These are phyloP conservation scores for Proales similis DNA, from an alignment of 1,140 invertebrate species.

Conservation along the genomic window DNA sequence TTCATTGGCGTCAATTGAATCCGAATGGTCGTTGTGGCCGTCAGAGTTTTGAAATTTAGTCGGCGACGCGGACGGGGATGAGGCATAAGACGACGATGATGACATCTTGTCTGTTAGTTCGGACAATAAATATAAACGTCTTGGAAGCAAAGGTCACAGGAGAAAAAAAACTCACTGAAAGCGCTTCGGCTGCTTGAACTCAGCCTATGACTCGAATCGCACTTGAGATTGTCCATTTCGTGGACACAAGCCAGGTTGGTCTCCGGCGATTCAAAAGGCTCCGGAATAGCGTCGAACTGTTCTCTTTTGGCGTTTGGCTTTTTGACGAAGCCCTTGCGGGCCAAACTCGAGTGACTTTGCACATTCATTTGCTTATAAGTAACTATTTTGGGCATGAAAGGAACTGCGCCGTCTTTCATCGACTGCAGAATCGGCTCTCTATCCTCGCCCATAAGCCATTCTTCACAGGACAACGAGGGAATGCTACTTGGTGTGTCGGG, in stretches of 20 bases:
- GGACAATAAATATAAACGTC: conserved; percentile 11
- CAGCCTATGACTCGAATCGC: conserved; percentile 18
- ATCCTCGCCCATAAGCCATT: conserved; percentile 36
- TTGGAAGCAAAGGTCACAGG: background rate
- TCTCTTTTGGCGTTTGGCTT: too few relatives aligned
- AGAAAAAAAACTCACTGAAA: conserved; percentile 15
- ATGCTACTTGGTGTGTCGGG: conserved; percentile 77
- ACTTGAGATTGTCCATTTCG: conserved; percentile 11
- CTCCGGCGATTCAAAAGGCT: conserved; percentile 12
- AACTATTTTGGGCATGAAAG: conserved; percentile 37
- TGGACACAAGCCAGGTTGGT: background rate
- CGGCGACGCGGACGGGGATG: conserved; percentile 24
- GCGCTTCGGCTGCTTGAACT: conserved; percentile 25
- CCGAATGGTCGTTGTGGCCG: background rate
- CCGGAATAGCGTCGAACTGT: too few relatives aligned
- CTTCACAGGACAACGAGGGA: conserved; percentile 60
- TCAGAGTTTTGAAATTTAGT: conserved; percentile 3
- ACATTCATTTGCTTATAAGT: conserved; percentile 32
- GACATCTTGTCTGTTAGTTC: conserved; percentile 32
- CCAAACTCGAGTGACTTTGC: conserved; percentile 6
- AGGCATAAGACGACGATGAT: conserved; percentile 25
- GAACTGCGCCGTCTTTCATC: conserved; percentile 35
- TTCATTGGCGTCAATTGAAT: background rate
- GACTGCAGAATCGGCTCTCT: conserved; percentile 24
- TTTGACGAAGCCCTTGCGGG: conserved; percentile 25